Evolutionary conservation across 2,888 invertebrate genomes (phyloP).

Genomic region (Cabera pusaria): DNA sequence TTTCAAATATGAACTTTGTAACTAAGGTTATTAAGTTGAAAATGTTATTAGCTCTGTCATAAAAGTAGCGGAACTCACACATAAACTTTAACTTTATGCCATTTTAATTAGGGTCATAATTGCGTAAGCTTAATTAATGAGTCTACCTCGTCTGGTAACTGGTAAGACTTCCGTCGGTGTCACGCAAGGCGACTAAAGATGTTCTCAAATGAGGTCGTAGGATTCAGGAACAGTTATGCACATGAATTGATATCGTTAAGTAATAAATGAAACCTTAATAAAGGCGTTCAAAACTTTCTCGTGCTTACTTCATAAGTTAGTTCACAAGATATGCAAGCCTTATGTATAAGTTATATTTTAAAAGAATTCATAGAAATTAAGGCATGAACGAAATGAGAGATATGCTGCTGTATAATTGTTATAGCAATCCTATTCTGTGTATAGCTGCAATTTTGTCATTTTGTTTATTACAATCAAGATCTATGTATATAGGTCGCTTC

Average conservation of each 20-base stretch:
- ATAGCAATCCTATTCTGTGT: too few relatives aligned
- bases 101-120: background rate
- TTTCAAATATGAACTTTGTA: constrained; percentile 6
- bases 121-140: background rate
- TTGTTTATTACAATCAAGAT: too few relatives aligned
- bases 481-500: too few relatives aligned
- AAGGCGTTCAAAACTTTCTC: background rate
- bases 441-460: too few relatives aligned
- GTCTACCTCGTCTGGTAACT: constrained; percentile 18
- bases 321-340: too few relatives aligned
- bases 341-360: too few relatives aligned
- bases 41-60: constrained; percentile 1
- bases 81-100: background rate
- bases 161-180: constrained; percentile 25
- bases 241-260: constrained; percentile 6
- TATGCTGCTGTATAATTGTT: too few relatives aligned
- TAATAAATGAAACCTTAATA: constrained; percentile 6
- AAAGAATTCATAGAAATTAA: too few relatives aligned
- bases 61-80: background rate
- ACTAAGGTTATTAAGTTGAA: background rate
- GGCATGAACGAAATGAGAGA: too few relatives aligned
- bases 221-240: constrained; percentile 19
- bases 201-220: constrained; percentile 28
- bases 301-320: background rate
- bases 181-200: constrained; percentile 26